phyloP scores from a whole-genome alignment of 2,888 invertebrate genomes.

The Zaprionus bogoriensis region DNA sequence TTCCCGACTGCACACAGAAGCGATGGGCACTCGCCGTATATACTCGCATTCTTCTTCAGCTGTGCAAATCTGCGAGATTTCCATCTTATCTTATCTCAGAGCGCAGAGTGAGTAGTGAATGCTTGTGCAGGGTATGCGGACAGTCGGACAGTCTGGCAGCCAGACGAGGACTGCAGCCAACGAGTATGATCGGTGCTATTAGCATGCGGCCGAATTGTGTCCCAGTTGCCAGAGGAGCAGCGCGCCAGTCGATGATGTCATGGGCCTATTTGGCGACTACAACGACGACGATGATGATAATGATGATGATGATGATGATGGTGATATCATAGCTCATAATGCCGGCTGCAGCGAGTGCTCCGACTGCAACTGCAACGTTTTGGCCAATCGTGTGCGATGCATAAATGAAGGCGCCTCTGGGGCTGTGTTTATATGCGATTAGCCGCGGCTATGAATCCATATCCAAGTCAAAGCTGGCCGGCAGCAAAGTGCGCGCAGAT shows the following conservation, averaged over 20 bases:
- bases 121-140: background rate
- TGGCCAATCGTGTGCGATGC: constrained; percentile 2
- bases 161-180: background rate
- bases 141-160: no score
- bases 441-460: constrained; percentile 29
- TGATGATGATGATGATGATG: constrained; percentile 17
- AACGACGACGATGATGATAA: constrained; percentile 8
- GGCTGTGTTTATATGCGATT: constrained; percentile 49
- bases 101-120: no score
- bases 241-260: constrained; percentile 43
- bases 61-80: no score
- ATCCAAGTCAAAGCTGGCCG: constrained; percentile 28
- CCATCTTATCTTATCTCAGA: no score
- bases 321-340: constrained; percentile 40
- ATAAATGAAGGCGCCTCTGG: constrained; percentile 55
- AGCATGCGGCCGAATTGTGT: background rate
- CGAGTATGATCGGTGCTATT: background rate
- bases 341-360: constrained; percentile 6
- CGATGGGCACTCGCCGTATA: no score
- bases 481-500: constrained; percentile 9
- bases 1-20: no score
- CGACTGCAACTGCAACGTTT: constrained; percentile 4
- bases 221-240: constrained; percentile 19
- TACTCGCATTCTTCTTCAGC: no score
- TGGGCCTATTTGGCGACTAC: no score